These are phyloP conservation scores for Callyntrura guangdongensis DNA, from an alignment of 2,888 invertebrate genomes.

Conservation along the genomic window DNA sequence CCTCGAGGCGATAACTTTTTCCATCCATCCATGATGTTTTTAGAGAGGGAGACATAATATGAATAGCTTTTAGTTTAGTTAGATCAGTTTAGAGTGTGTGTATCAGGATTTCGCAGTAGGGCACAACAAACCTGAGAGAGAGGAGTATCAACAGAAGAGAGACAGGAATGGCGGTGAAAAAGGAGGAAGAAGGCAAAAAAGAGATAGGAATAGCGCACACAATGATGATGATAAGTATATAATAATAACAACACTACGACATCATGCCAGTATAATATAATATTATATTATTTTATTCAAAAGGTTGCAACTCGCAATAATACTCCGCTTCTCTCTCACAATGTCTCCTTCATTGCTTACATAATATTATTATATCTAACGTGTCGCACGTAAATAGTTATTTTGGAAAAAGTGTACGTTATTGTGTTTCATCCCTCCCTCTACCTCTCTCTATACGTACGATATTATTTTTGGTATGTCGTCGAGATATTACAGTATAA, in stretches of 20 bases:
- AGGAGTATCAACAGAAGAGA: constrained; percentile 4
- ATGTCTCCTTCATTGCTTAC: constrained; percentile 46
- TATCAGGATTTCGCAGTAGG: constrained; percentile 74
- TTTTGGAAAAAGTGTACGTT: constrained; percentile 48
- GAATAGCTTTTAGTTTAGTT: constrained; percentile 72
- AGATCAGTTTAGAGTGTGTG: constrained; percentile 59
- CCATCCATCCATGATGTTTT: constrained; percentile 68
- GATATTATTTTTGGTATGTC: constrained; percentile 1
- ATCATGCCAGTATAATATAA: constrained; percentile 58
- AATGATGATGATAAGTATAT: constrained; percentile 73
- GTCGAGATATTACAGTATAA: neutral
- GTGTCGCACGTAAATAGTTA: constrained; percentile 58
- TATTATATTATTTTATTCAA: constrained; percentile 62
- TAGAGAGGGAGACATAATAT: constrained; percentile 64
- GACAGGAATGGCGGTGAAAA: constrained; percentile 68
- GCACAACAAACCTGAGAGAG: constrained; percentile 20
- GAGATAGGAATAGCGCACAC: constrained; percentile 71
- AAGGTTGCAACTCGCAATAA: constrained; percentile 72
- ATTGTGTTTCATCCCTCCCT: constrained; percentile 22
- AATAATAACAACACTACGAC: constrained; percentile 46
- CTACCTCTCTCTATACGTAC: neutral
- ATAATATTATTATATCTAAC: constrained; percentile 58
- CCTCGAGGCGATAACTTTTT: constrained; percentile 76
- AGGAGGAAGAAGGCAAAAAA: constrained; percentile 70
- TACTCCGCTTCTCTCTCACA: constrained; percentile 40